Evolutionary conservation across 1,140 invertebrate genomes (phyloP).

Genomic region (Matsumurasca onukii): DNA sequence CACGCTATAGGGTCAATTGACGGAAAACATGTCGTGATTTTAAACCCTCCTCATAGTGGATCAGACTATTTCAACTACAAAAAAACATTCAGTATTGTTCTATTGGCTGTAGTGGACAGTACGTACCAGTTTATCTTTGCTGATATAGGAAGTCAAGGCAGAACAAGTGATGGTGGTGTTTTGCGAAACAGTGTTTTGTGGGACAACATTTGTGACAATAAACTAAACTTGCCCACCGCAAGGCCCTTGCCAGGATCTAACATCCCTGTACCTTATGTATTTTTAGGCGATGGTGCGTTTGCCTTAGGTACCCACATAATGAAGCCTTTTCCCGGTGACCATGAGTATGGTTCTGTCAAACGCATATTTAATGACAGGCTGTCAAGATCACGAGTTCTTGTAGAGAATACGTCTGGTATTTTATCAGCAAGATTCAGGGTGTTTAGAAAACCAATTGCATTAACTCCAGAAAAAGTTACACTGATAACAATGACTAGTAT

Average conservation of each 20-base stretch:
- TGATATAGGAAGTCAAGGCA: slow-evolving; percentile 33
- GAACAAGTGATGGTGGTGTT: slow-evolving; percentile 47
- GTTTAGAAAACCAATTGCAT: slow-evolving; percentile 44
- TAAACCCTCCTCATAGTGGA: slow-evolving; percentile 13
- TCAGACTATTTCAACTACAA: slow-evolving; percentile 37
- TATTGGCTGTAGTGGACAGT: slow-evolving; percentile 31
- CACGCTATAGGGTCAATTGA: slow-evolving; percentile 47
- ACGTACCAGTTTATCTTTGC: slow-evolving; percentile 36
- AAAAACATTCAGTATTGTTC: slow-evolving; percentile 33
- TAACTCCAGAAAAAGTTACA: slow-evolving; percentile 41
- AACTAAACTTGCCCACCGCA: slow-evolving; percentile 41
- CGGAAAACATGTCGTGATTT: slow-evolving; percentile 48
- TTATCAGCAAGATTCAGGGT: slow-evolving; percentile 49
- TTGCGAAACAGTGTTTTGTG: slow-evolving; percentile 43
- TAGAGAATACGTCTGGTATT: slow-evolving; percentile 57
- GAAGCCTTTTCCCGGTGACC: slow-evolving; percentile 51
- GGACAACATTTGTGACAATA: slow-evolving; percentile 36
- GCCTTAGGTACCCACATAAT: slow-evolving; percentile 48
- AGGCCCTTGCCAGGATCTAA: slow-evolving; percentile 39
- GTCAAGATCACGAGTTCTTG: slow-evolving; percentile 47
- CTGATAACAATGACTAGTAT: slow-evolving; percentile 43
- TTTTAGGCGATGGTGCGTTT: slow-evolving; percentile 55
- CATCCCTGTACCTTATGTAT: slow-evolving; percentile 33
- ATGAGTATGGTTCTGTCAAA: slow-evolving; percentile 48
- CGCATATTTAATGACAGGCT: slow-evolving; percentile 48